Evolutionary conservation across 2,797 vertebrate species (phyloP).

Genomic region (Mormyrops boulengeri): DNA sequence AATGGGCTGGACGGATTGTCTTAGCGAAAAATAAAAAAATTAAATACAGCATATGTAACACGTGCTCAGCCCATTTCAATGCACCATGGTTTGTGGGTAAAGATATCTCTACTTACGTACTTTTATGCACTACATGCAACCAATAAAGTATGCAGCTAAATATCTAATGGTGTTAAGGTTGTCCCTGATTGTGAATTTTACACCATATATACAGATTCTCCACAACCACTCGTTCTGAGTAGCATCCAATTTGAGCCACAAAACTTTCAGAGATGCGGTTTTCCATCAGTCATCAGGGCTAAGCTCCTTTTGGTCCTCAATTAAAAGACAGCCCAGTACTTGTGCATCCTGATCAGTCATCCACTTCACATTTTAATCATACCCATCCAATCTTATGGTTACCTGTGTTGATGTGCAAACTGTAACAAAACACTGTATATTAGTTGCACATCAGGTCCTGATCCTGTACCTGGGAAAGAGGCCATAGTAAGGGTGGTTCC

Average conservation of each 20-base stretch:
- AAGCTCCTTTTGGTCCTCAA: not conserved
- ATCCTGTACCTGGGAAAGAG: not conserved
- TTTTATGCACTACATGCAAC: slow-evolving; percentile 25
- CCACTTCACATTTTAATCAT: not conserved
- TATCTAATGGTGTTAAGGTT: slow-evolving; percentile 14
- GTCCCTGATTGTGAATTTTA: not conserved
- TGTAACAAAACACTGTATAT: not conserved
- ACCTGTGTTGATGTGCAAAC: not conserved
- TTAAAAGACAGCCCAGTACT: not conserved
- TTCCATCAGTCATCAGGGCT: not conserved
- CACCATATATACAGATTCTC: slow-evolving; percentile 10
- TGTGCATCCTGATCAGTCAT: not conserved
- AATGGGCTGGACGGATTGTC: slow-evolving; percentile 52
- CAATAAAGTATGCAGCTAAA: not conserved
- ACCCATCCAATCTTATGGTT: not conserved
- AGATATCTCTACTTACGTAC: not conserved
- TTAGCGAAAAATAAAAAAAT: slow-evolving; percentile 38
- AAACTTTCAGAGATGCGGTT: not conserved
- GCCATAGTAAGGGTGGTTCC: not conserved
- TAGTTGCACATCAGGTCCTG: not conserved
- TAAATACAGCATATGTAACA: not conserved
- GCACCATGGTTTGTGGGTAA: slow-evolving; percentile 27
- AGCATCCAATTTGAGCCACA: not conserved
- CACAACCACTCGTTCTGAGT: not conserved
- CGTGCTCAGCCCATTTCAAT: slow-evolving; percentile 30